phyloP scores from a whole-genome alignment of 2,888 invertebrate genomes.

The Drosophila melanosoma region DNA sequence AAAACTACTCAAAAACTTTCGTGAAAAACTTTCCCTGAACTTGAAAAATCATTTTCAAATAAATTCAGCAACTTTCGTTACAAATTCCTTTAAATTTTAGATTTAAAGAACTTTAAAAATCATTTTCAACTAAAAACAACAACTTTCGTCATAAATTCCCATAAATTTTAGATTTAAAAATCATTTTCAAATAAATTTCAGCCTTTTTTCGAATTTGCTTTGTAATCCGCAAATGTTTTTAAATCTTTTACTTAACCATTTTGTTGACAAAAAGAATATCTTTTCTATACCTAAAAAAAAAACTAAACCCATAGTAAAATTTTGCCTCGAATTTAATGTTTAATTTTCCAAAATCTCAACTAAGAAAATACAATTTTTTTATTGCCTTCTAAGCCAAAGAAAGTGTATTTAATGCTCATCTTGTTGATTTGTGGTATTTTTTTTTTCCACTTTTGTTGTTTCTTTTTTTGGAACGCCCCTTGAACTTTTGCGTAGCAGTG shows the following conservation, averaged over 20 bases:
- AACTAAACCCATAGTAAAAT: not conserved
- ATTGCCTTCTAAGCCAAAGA: not conserved
- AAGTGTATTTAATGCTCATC: constrained; percentile 54
- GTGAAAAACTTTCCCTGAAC: not conserved
- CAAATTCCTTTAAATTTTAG: not conserved
- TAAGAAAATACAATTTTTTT: not conserved
- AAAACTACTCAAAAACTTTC: not conserved
- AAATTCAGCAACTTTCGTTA: not conserved
- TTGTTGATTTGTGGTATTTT: constrained; percentile 5
- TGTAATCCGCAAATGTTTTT: not conserved
- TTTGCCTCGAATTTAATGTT: not conserved
- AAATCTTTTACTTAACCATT: not conserved
- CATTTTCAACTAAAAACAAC: not conserved
- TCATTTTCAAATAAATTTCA: not conserved
- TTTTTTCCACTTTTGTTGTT: constrained; percentile 31
- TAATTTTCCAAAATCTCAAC: not conserved
- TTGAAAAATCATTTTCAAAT: too few relatives aligned
- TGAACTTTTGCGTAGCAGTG: constrained; percentile 67
- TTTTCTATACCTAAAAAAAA: not conserved
- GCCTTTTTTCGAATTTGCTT: not conserved
- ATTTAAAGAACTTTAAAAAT: not conserved
- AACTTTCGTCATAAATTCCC: too few relatives aligned
- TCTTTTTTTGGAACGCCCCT: constrained; percentile 68
- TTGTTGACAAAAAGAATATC: not conserved
- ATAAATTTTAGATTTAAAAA: too few relatives aligned